Conservation (phyloP, 2,888 invertebrate genomes). For the Monochamus alternatus region DNA sequence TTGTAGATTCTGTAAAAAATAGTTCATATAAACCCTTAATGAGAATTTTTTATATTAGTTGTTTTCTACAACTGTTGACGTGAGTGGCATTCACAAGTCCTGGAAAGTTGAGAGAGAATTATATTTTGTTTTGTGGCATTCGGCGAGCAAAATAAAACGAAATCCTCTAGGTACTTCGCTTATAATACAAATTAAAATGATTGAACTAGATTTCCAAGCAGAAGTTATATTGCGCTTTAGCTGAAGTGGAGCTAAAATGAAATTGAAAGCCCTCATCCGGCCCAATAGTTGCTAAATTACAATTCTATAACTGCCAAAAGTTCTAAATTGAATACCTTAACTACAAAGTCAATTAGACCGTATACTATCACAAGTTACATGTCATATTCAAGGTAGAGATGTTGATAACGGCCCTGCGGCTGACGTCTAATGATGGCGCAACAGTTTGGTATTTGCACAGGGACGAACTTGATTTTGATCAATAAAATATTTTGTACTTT, state of each 20-base stretch:
- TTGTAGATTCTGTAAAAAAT: too few species aligned
- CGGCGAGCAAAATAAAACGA: background rate
- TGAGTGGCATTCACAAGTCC: too few species aligned
- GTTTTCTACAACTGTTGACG: too few species aligned
- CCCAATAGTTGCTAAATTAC: slow-evolving; percentile 32
- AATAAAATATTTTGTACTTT: background rate
- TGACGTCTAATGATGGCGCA: slow-evolving; percentile 47
- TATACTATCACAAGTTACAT: slow-evolving; percentile 45
- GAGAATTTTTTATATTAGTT: too few species aligned
- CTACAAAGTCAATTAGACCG: slow-evolving; percentile 52
- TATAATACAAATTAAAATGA: slow-evolving; percentile 12
- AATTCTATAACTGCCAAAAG: slow-evolving; percentile 51
- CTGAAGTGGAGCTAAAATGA: slow-evolving; percentile 21
- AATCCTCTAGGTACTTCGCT: slow-evolving; percentile 2
- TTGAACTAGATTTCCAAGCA: slow-evolving; percentile 15
- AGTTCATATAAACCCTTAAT: too few species aligned
- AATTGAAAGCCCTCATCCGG: slow-evolving; percentile 38
- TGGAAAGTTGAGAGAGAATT: too few species aligned
- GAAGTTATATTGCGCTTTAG: slow-evolving; percentile 30
- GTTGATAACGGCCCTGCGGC: slow-evolving; percentile 40
- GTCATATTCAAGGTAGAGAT: slow-evolving; percentile 44
- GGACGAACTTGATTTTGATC: background rate
- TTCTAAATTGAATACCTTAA: slow-evolving; percentile 48
- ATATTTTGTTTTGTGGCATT: background rate
- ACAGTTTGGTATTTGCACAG: slow-evolving; percentile 37